Evolutionary conservation across 2,113 vertebrate species (phyloP).

Genomic region (Conger conger): DNA sequence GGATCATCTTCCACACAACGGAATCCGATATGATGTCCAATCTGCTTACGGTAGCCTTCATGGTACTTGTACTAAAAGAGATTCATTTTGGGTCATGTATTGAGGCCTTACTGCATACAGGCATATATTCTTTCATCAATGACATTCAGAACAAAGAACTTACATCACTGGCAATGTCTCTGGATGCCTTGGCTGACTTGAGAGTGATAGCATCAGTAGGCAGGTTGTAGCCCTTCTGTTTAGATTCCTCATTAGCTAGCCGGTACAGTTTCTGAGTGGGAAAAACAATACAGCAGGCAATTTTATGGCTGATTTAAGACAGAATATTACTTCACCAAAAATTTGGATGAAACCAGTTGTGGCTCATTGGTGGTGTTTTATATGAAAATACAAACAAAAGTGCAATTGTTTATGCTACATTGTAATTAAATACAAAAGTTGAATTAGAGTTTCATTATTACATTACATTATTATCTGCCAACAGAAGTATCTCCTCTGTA

Average conservation of each 20-base stretch:
- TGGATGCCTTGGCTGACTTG: slow-evolving; percentile 80
- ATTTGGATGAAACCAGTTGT: too few species aligned
- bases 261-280: slow-evolving; percentile 83
- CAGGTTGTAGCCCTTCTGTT: slow-evolving; percentile 79
- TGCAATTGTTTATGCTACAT: not conserved
- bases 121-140: not conserved
- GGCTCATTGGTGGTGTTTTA: too few species aligned
- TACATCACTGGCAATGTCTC: slow-evolving; percentile 93
- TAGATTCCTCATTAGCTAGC: slow-evolving; percentile 73
- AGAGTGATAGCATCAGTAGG: slow-evolving; percentile 87
- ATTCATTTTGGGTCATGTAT: slow-evolving; percentile 23
- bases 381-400: too few species aligned
- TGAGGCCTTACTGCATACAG: not conserved
- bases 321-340: not conserved
- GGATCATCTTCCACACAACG: slow-evolving; percentile 77
- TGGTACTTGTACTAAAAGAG: slow-evolving; percentile 85
- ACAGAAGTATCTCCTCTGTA: not conserved
- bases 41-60: slow-evolving; percentile 77
- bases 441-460: not conserved
- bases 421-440: not conserved
- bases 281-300: slow-evolving; percentile 1
- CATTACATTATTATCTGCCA: too few species aligned
- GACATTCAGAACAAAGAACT: slow-evolving; percentile 55
- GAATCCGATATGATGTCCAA: slow-evolving; percentile 84
- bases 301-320: not conserved